These are phyloP conservation scores for Bombus impatiens DNA, from an alignment of 1,140 invertebrate species.

Conservation along the genomic window DNA sequence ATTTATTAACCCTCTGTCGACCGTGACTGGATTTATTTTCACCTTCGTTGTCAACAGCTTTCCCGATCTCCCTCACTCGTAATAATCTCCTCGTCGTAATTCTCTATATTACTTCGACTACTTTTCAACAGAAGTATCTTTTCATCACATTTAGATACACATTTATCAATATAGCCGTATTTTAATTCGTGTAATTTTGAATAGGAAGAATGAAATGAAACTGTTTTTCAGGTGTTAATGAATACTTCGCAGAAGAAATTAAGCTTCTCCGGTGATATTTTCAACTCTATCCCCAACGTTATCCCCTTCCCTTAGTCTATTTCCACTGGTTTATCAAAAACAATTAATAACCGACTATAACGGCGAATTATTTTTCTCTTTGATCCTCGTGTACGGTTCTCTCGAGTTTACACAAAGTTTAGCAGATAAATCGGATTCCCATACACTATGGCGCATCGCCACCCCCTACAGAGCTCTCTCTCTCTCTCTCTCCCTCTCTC, in stretches of 20 bases:
- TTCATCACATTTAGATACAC: no score
- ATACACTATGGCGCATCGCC: neutral
- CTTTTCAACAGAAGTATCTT: no score
- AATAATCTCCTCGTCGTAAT: neutral
- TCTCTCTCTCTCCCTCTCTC: neutral
- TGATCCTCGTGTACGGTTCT: neutral
- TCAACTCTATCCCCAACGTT: no score
- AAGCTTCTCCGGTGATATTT: no score
- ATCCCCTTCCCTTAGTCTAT: no score
- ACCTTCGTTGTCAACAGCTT: no score
- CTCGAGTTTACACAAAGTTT: neutral
- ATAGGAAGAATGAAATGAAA: no score
- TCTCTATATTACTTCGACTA: no score
- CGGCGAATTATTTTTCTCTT: neutral
- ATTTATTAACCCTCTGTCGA: conserved; percentile 37
- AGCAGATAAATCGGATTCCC: conserved; percentile 5
- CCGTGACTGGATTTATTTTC: neutral
- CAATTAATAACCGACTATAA: neutral
- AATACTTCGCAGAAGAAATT: no score
- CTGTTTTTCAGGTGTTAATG: no score
- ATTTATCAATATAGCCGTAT: no score
- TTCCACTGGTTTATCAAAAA: neutral
- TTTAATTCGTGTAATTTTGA: no score
- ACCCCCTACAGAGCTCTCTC: neutral
- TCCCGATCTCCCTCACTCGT: neutral